A percentile compares a stretch with the other conserved stretches of the same genome.
phyloP scores from a whole-genome alignment of 37 sponge, comb jelly and placozoan species.

The Chondrosia reniformis region DNA sequence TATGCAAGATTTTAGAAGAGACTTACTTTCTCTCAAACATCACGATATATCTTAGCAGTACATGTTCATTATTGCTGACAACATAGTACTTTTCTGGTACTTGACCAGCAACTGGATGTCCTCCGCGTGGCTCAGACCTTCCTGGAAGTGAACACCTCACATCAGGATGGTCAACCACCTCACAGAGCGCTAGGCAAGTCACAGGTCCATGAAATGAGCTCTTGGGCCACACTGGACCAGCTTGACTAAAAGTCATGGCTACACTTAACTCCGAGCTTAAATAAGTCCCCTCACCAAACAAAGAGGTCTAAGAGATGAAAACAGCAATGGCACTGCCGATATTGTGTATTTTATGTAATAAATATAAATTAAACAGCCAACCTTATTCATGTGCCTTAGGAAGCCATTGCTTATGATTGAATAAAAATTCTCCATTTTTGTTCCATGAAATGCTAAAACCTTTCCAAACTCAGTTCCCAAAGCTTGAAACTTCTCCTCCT shows the following conservation, averaged over 20 bases:
- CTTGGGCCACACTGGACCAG: slow-evolving; percentile 48
- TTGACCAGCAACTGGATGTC: slow-evolving; percentile 2
- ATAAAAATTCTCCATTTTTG: slow-evolving; percentile 76
- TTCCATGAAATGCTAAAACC: slow-evolving; percentile 78
- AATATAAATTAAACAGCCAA: slow-evolving; percentile 2
- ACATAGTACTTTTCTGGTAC: slow-evolving; percentile 79
- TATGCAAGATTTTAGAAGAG: not conserved
- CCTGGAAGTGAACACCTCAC: slow-evolving; percentile 49
- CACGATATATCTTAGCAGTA: slow-evolving; percentile 60
- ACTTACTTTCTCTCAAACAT: slow-evolving; percentile 41
- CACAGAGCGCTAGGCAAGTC: slow-evolving; percentile 79
- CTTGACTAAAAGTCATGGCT: slow-evolving; percentile 78
- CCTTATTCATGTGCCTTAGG: slow-evolving; percentile 73
- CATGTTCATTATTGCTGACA: slow-evolving; percentile 59
- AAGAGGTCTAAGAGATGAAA: slow-evolving; percentile 37
- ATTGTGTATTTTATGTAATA: not conserved
- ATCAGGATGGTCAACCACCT: slow-evolving; percentile 68
- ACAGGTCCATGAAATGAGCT: slow-evolving; percentile 38
- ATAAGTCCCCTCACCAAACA: slow-evolving; percentile 89
- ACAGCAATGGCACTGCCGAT: not conserved
- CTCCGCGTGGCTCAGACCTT: slow-evolving; percentile 25
- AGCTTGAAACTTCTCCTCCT: slow-evolving; percentile 28
- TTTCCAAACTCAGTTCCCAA: slow-evolving; percentile 35
- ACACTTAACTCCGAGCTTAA: slow-evolving; percentile 73
- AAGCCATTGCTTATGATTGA: slow-evolving; percentile 88